Evolutionary conservation across 2,113 vertebrate species (phyloP), one percentile per base, ranked within the genome.

Genomic region (Zosterops japonicus): DNA sequence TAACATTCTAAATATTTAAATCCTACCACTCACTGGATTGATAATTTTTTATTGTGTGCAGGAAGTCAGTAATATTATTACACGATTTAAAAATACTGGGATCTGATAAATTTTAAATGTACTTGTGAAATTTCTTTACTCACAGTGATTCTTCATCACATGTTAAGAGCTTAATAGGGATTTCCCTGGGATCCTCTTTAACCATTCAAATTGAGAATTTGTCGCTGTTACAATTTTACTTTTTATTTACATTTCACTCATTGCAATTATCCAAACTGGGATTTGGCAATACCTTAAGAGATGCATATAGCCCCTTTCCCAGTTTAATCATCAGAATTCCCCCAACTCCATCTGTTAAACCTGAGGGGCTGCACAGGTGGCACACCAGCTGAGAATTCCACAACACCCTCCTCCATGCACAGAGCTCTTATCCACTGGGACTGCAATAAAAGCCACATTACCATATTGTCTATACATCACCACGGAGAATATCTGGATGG

Each of bases 221-320:
- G 42, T 18, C 12, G 15, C 22, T 67, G 28, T 63, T 53, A 39
- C 21, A 63, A 41, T 53, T 75, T 63, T 63, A 31, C 5, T 78
- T 83, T 7, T 42, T 69, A 69, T 59, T 86, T 80, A 2, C 28
- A 49, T 85, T 85, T 85, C 33, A 80, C 24, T 74, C 29, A 42
- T 13, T 60, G 11, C 31, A 44, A 47, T 83, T 69, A 77, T 36
- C 15, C 36, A 80, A 72, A 68, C 25, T 71, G 31, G 33, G 33
- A 78, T 89, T 77, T 82, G 36, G 4, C 25, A 79, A 20, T 67
- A 67, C 33, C 25, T 88, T 52, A 36, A 89, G n/a, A 84, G 70
- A 46, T 13, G 0, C 7, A 21, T 31, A 11, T n/a, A 75, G 3
- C 3, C 6, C 2, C 9, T 12, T 60, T 74, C 49, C 8, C n/a